Evolutionary conservation across 1,140 invertebrate genomes (phyloP), one percentile per base, ranked within the genome.

Genomic region (Zophobas morio): DNA sequence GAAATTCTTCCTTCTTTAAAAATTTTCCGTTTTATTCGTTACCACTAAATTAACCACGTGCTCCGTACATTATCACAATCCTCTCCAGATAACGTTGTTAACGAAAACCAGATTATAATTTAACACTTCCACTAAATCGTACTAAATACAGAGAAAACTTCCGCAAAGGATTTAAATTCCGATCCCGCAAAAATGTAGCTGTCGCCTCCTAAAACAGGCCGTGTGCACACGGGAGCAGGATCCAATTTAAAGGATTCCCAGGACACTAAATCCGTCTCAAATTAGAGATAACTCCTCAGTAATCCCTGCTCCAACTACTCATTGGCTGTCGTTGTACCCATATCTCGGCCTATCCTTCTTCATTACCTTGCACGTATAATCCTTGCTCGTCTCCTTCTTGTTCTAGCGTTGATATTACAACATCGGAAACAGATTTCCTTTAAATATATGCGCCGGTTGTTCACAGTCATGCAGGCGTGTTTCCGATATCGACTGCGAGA

Each of bases 171-270:
- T 66, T 66, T 66, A 66, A 66, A 66, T 66, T 66, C 60, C 36
- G 37, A 79, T 79, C 76, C 60, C 60, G 66, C 77, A 78, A 81
- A 81, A 81, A 80, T 80, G 79, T 79, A 78, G 70, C 79, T 81
- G 79, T 79, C 79, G 76, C 35, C 42, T 77, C 54, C 63, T 51
- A 47, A 60, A 71, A 72, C 72, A 75, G 56, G 56, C 70, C 63
- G 53, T 47, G 56, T 71, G 75, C 74, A 74, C 78, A 78, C 77
- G 75, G 78, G 80, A 78, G 75, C 66, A 66, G 76, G 76, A 82
- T 89, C 87, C 87, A 89, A 89, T 89, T 89, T 89, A 86, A 87
- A 87, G 81, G 88, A 89, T 89, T 88, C 87, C 85, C 87, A 85
- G 86, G 84, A 84, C 84, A 88, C 84, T 87, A 88, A 89, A 88